Percentiles rank a stretch among this genome's conserved stretches.
Conservation (phyloP, 2,888 invertebrate genomes). For the Brachyptera risi region DNA sequence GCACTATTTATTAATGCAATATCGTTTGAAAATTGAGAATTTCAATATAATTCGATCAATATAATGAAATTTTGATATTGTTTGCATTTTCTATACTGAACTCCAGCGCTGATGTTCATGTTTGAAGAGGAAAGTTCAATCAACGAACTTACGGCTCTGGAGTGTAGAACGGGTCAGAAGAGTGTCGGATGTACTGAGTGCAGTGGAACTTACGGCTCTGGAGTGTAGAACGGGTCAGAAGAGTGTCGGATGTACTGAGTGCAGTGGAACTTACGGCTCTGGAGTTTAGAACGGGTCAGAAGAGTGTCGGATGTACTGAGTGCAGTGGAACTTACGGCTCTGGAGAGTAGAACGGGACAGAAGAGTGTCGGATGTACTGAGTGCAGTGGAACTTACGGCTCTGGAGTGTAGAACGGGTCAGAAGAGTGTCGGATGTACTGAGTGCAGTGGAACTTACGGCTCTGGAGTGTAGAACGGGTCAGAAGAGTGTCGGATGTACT, state of each 20-base stretch:
- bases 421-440: constrained; percentile 97
- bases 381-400: constrained; percentile 99
- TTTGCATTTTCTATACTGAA: no score
- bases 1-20: no score
- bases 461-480: constrained; percentile 97
- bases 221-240: constrained; percentile 93
- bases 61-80: no score
- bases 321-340: constrained; percentile 99
- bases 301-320: constrained; percentile 96
- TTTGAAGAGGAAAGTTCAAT: no score
- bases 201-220: constrained; percentile 98
- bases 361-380: constrained; percentile 95
- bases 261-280: constrained; percentile 97
- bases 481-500: constrained; percentile 95
- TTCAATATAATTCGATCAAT: no score
- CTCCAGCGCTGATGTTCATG: no score
- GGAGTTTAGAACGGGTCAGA: constrained; percentile 96
- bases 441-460: constrained; percentile 97
- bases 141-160: no score
- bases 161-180: constrained; percentile 91
- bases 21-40: no score
- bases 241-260: constrained; percentile 98
- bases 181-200: constrained; percentile 97
- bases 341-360: constrained; percentile 93
- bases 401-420: constrained; percentile 94